A percentile compares a stretch with the other conserved stretches of the same genome.
Conservation (phyloP, 2,113 vertebrate species). For the Austrofundulus limnaeus region DNA sequence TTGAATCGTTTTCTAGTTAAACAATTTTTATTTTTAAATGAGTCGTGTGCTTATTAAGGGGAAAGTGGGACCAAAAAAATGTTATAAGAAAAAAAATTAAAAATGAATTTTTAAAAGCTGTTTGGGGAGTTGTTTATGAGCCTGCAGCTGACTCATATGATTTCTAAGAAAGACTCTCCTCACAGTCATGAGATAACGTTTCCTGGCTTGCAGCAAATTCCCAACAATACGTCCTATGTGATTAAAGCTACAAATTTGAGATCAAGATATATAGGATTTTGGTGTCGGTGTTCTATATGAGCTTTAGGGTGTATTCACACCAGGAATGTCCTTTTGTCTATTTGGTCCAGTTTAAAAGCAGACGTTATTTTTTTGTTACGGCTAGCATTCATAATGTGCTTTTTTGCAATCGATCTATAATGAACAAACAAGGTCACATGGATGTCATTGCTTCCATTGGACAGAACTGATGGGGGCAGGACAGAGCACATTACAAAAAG, state of each 20-base stretch:
- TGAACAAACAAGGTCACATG: too few species aligned
- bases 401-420: too few species aligned
- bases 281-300: neutral
- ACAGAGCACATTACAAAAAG: too few species aligned
- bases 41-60: conserved; percentile 4
- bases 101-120: conserved; percentile 31
- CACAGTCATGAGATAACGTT: conserved; percentile 75
- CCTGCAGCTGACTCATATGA: conserved; percentile 76
- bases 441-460: too few species aligned
- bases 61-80: conserved; percentile 23
- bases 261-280: conserved; percentile 7
- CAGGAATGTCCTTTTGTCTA: too few species aligned
- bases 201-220: conserved; percentile 49
- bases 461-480: too few species aligned
- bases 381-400: too few species aligned
- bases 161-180: conserved; percentile 52
- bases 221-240: conserved; percentile 45
- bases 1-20: neutral
- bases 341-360: too few species aligned
- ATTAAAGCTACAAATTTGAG: conserved; percentile 39
- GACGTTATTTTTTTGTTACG: too few species aligned
- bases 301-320: too few species aligned
- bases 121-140: conserved; percentile 41
- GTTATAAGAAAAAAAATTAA: conserved; percentile 8
- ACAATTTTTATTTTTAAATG: neutral